Evolutionary conservation across 2,797 vertebrate species (phyloP).

Genomic region (Hoplostethus mediterraneus): DNA sequence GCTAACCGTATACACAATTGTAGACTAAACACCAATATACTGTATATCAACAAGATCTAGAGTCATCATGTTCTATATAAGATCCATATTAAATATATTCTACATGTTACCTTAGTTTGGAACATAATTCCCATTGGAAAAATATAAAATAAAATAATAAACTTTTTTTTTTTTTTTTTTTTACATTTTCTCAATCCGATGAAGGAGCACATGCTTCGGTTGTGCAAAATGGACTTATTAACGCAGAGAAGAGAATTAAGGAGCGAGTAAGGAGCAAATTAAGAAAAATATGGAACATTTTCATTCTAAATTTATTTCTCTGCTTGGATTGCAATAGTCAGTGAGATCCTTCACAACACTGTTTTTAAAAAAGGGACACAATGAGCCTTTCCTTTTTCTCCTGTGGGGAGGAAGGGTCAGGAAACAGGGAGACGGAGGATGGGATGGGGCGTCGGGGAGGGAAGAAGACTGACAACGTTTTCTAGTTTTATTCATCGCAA

Average conservation of each 20-base stretch:
- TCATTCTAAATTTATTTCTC: conserved; percentile 73
- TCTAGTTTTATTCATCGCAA: conserved; percentile 71
- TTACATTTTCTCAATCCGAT: conserved; percentile 87
- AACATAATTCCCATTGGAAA: conserved; percentile 94
- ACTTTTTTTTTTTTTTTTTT: conserved; percentile 68
- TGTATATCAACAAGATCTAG: conserved; percentile 92
- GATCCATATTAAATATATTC: conserved; percentile 99
- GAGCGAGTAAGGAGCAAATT: conserved; percentile 57
- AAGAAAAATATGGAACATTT: conserved; percentile 73
- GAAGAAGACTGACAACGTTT: conserved; percentile 22
- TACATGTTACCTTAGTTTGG: conserved; percentile 94
- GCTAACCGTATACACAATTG: conserved; percentile 92
- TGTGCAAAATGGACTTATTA: conserved; percentile 91
- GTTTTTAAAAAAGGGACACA: conserved; percentile 80
- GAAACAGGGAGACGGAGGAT: conserved; percentile 14
- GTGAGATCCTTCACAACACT: conserved; percentile 79
- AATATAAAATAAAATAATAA: conserved; percentile 95
- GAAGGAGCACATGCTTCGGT: conserved; percentile 93
- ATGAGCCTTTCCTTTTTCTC: conserved; percentile 54
- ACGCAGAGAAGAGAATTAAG: conserved; percentile 62
- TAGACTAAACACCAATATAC: conserved; percentile 95
- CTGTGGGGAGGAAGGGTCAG: background rate
- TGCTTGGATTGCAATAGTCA: conserved; percentile 86
- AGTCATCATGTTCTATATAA: conserved; percentile 94
- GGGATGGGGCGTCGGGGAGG: conserved; percentile 1